These are phyloP conservation scores for Muscidifurax raptorellus DNA, from an alignment of 1,140 invertebrate genomes.

Conservation along the genomic window DNA sequence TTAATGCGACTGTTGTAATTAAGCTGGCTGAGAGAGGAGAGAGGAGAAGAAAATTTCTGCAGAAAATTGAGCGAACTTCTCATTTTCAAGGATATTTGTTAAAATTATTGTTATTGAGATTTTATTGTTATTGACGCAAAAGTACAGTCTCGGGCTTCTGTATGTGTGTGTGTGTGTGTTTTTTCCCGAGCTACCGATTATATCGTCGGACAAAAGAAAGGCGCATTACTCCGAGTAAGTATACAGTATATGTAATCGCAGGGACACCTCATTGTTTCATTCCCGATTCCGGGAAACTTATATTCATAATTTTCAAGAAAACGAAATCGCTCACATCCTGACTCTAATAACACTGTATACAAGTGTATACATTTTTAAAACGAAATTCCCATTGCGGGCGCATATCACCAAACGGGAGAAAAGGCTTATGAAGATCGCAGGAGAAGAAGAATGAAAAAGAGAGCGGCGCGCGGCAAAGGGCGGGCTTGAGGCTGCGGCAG, in stretches of 20 bases:
- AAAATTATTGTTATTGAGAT: neutral
- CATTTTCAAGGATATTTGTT: neutral
- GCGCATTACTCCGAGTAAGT: neutral
- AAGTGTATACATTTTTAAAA: no score
- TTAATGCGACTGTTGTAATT: constrained; percentile 45
- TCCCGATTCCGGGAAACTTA: constrained; percentile 14
- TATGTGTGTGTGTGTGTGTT: neutral
- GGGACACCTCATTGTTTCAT: constrained; percentile 7
- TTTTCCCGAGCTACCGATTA: neutral
- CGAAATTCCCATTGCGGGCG: neutral
- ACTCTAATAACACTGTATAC: no score
- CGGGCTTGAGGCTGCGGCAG: neutral
- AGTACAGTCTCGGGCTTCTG: constrained; percentile 11
- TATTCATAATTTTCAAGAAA: constrained; percentile 21
- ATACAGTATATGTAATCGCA: neutral
- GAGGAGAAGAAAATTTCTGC: neutral
- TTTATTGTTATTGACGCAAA: neutral
- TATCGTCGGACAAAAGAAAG: neutral
- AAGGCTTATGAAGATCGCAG: neutral
- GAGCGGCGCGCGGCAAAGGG: neutral
- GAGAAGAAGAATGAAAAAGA: neutral
- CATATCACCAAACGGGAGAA: neutral
- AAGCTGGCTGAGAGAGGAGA: neutral
- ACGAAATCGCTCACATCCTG: constrained; percentile 6
- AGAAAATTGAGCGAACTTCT: neutral